Conservation (phyloP, 2,797 vertebrate genomes). For the Halcyon badia region DNA sequence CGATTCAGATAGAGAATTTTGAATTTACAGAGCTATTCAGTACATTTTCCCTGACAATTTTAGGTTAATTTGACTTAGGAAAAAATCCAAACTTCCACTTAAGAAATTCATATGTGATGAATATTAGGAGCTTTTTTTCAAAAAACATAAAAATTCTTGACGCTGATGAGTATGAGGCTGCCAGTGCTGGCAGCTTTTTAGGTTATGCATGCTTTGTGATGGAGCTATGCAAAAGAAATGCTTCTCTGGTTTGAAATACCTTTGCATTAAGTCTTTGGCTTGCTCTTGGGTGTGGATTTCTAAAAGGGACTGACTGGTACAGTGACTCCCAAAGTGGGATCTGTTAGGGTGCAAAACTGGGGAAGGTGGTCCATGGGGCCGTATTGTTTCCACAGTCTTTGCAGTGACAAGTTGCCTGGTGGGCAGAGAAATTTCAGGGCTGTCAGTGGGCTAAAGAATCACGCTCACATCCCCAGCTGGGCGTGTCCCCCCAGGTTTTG, state of each 20-base stretch:
- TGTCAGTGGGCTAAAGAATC: background rate
- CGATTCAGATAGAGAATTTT: background rate
- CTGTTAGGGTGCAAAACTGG: background rate
- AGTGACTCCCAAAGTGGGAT: background rate
- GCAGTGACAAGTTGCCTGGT: background rate
- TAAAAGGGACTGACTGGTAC: background rate
- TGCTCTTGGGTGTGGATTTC: background rate
- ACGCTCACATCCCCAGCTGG: accelerated
- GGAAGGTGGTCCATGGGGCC: background rate
- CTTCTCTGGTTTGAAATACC: background rate
- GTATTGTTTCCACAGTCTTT: background rate
- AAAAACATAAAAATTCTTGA: background rate
- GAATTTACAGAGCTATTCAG: background rate
- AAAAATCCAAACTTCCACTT: background rate
- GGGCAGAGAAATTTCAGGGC: background rate
- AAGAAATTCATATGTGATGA: background rate
- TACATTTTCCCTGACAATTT: conserved; percentile 18
- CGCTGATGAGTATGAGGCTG: background rate
- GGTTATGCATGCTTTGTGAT: background rate
- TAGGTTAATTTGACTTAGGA: background rate
- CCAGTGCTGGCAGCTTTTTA: background rate
- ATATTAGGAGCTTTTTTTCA: background rate
- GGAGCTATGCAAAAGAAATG: background rate
- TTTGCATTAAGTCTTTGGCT: background rate
- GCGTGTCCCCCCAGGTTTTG: background rate